Base-by-base conservation (phyloP, 2,888 invertebrate species). In the Latheticus oryzae region DNA sequence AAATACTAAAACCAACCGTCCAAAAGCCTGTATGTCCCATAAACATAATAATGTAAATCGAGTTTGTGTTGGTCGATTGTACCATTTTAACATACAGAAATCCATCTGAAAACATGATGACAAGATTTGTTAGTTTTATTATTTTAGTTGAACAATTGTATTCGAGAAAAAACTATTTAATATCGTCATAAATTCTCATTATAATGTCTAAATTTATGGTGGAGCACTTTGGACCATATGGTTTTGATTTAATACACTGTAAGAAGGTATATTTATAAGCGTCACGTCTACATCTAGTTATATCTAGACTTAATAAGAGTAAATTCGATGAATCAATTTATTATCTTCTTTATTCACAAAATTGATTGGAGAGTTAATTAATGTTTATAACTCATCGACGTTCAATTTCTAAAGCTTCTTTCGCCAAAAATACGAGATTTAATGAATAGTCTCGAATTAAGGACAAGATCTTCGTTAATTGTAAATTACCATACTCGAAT, bases 401-500 rank as follows among this genome's bases (percentile, higher is more conserved):
- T 52, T 43, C 43, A 52, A 45, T 54, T 54, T 45, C 23, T 4
- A 16, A 50, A 50, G 35, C 26, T 9, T 5, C 37, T 9, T 33
- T 19, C 9, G 23, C 47, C 37, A 54, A 43, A 45, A 54, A 43
- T 47, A 55, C 37, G 23, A 37, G 51, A 33, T 37, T 54, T 54
- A 13, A 19, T 58, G 58, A 58, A 58, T 58, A 53, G 58, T 23
- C 24, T 35, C 21, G 58, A 47, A 58, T 58, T 58, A 58, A 45
- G 40, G 56, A 16, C 56, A 58, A 58, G 58, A 58, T 53, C 35
- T 21, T 48, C 26, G 57, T 71, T 75, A 75, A 76, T 75, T 75
- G 70, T 71, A 74, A 76, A 76, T 76, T 76, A 72, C 73, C 69
- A 72, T 75, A 74, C 72, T 73, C 71, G 69, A 73, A 69, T 73